Percentiles rank a stretch among this genome's conserved stretches.
These are phyloP conservation scores for Apodemia duryi DNA, from an alignment of 2,888 invertebrate species.

Conservation along the genomic window DNA sequence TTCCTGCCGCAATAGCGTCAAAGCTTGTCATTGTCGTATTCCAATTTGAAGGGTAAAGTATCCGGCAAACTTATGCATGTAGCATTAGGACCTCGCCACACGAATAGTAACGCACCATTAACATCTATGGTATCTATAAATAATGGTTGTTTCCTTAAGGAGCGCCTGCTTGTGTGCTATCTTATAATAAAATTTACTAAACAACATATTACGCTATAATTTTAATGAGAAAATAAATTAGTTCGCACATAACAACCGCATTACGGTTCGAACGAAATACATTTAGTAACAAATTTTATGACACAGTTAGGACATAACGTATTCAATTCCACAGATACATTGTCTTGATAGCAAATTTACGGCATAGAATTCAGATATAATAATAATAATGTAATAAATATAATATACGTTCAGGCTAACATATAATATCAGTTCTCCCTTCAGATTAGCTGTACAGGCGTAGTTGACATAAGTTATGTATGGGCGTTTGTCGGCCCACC, in stretches of 20 bases:
- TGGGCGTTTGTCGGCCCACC: slow-evolving; percentile 45
- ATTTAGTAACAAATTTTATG: background rate
- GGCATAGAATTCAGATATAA: slow-evolving; percentile 6
- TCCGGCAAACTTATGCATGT: no score
- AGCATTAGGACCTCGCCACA: no score
- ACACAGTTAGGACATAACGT: slow-evolving; percentile 9
- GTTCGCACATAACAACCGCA: background rate
- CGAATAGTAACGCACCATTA: no score
- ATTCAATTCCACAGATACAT: slow-evolving; percentile 10
- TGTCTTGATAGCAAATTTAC: slow-evolving; percentile 10
- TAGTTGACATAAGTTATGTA: slow-evolving; percentile 57
- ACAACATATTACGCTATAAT: no score
- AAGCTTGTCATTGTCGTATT: no score
- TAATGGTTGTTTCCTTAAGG: no score
- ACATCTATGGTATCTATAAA: no score
- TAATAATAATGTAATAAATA: slow-evolving; percentile 9
- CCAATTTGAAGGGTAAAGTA: no score
- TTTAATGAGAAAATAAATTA: no score
- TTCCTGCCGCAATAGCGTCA: no score
- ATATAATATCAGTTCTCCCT: slow-evolving; percentile 34
- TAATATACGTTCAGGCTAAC: slow-evolving; percentile 10
- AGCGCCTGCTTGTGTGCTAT: no score
- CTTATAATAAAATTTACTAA: no score
- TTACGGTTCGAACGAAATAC: slow-evolving; percentile 1
- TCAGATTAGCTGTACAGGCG: slow-evolving; percentile 58